Base-by-base conservation (phyloP, 1,140 invertebrate genomes). In the Odontomachus brunneus region DNA sequence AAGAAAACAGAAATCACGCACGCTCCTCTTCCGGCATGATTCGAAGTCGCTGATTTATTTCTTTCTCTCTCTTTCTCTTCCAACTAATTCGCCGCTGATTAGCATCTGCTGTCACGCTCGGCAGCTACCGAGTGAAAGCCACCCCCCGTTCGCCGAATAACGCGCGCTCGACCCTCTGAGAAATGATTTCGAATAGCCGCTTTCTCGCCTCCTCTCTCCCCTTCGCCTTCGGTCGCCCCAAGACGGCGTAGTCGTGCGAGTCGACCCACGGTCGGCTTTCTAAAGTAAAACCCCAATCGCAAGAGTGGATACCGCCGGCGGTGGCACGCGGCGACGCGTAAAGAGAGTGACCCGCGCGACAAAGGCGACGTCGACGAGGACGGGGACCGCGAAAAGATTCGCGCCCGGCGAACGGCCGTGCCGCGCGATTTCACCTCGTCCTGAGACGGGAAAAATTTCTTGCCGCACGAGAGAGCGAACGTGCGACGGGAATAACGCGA, bases 271-370 rank as follows among this genome's bases (percentile, higher is more conserved):
- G 81, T 59, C 51, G 69, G 44, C 29, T 62, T 75, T 76, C 44
- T 49, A 15, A 51, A 86, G 72, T 87, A 69, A 83, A 83, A 86
- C 22, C 75, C 74, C 82, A 87, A 87, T 87, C 85, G 82, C 67
- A 87, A 80, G 87, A 87, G 67, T 87, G 82, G 85, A 62, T n/a
- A n/a, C 85, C 62, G 55, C 76, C 38, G 9, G 38, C 38, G 9
- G 38, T 5, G n/a, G n/a, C 80, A 63, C 53, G 55, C 55, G 44
- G 2, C n/a, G 22, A 29, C 22, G 12, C 15, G 67, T 60, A 63
- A 67, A 75, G 55, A 63, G 57, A 63, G 57, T 29, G 73, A 60
- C 44, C 57, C 12, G 22, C 57, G 51, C 55, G 65, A 82, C 69
- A 82, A 82, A 82, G 19, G 55, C 44, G 66, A 49, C 49, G 60